Base-by-base conservation (phyloP, 2,888 invertebrate species). In the Rhagium mordax region DNA sequence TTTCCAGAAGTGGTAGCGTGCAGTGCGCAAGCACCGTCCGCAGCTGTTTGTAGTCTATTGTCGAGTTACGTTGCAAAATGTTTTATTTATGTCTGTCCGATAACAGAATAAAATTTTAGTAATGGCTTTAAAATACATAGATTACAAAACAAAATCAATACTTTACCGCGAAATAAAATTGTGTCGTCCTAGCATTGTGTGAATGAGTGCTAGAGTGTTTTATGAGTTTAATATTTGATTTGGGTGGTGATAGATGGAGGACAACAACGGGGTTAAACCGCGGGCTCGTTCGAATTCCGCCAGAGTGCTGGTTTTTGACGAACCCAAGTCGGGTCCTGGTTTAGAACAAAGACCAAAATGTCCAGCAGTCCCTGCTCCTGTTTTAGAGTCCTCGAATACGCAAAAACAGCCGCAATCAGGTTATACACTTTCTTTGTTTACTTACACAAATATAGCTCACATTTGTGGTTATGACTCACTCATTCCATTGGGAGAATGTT, bases 291-390 rank as follows among this genome's bases (percentile, higher is more conserved):
- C 86, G 76, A 87, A 94, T 88, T 94, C 94, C 76, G 94, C 94
- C 68, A 91, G 94, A 86, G 94, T 94, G 80, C 90, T 95, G 82
- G 91, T 93, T 82, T 95, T 94, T 86, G 94, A 94, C 87, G 94
- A 94, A 88, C 90, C 91, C 92, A 76, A 79, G 66, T 75, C 78
- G 61, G 78, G 75, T 67, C n/a, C 75, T 70, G 78, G 75, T 69
- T 75, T 79, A 73, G 81, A 82, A 66, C 80, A 87, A 75, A 82
- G 82, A 75, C 78, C 81, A 78, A 83, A 82, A 84, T 83, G 82
- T 73, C 76, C 79, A 27, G 73, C 81, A 33, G 71, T 75, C 10
- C 81, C 79, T 29, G 72, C 55, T 73, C 79, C 73, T 68, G 72
- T 75, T 72, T 55, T 71, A 55, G 76, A 76, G 68, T 72, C 74